Evolutionary conservation across 2,113 vertebrate genomes (phyloP), one percentile per base, ranked within the genome.

Genomic region (Atrichornis clamosus): DNA sequence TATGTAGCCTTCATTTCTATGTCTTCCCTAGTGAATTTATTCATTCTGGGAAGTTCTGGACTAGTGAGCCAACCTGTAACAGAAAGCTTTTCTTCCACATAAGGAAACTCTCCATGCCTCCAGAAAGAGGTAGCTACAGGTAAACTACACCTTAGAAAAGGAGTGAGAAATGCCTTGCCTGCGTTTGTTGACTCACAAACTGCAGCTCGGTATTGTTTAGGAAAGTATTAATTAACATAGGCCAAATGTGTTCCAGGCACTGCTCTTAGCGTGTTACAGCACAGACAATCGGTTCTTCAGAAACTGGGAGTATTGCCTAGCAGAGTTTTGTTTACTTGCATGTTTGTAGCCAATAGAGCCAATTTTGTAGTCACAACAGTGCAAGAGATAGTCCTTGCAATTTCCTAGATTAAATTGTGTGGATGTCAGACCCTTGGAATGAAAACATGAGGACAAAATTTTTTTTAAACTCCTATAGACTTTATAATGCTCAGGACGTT

Each of bases 241-340:
- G 11, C 22, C 39, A 70, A 11, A 50, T 26, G 15, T 42, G 35
- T 35, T 27, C 13, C 30, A 70, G 56, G 23, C n/a, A 74, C 19
- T 16, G 9, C 28, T 77, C 10, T 46, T 24, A 27, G 15, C 80
- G 22, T 39, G n/a, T 33, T 53, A 30, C n/a, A 65, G 15, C 30
- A 69, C 10, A 58, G 21, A 22, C 3, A 37, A 4, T 15, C 1
- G 0, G 0, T 30, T 20, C 52, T 69, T 58, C 50, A 35, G 41
- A 49, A n/a, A 23, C 59, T 37, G 9, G 17, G 24, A 56, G 9
- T 42, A 12, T 33, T 68, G 9, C 14, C 46, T 27, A 39, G 41
- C 18, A 76, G 27, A 7, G 3, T 35, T 90, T 76, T 75, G 15
- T 42, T 87, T 47, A 26, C 30, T 68, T 35, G 5, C 13, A 16